Evolutionary conservation across 2,888 invertebrate species (phyloP).

Genomic region (Troides helena): DNA sequence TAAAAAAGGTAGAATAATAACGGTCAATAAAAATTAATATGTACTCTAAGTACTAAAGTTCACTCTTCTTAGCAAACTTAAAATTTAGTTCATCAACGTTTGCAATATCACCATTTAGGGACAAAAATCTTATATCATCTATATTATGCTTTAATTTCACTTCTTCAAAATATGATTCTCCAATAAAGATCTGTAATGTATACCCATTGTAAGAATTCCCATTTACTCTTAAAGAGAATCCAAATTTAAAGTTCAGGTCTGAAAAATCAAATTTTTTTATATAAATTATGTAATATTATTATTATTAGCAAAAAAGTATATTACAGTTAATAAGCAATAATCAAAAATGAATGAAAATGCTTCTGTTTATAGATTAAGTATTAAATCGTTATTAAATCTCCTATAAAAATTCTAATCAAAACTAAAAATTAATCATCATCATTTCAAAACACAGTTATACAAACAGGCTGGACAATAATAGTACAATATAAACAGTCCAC

Average conservation of each 20-base stretch:
- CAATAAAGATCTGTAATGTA: slow-evolving; percentile 40
- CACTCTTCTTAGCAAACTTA: slow-evolving; percentile 40
- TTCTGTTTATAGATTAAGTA: too few species aligned
- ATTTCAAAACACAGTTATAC: too few species aligned
- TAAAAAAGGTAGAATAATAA: not conserved
- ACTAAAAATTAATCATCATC: too few species aligned
- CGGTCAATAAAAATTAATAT: not conserved
- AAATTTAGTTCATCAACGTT: slow-evolving; percentile 49
- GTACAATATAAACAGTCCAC: too few species aligned
- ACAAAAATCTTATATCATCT: slow-evolving; percentile 50
- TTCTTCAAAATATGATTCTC: slow-evolving; percentile 38
- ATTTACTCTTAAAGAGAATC: slow-evolving; percentile 23
- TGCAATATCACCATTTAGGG: slow-evolving; percentile 50
- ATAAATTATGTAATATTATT: too few species aligned
- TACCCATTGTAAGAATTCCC: slow-evolving; percentile 22
- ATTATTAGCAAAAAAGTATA: too few species aligned
- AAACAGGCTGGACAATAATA: too few species aligned
- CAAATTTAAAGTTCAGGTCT: slow-evolving; percentile 42
- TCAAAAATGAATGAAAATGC: too few species aligned
- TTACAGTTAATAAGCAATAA: too few species aligned
- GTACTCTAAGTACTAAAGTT: not conserved
- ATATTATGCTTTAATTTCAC: slow-evolving; percentile 47
- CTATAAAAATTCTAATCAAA: too few species aligned
- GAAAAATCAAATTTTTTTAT: slow-evolving; percentile 32
- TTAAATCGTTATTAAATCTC: too few species aligned